These are phyloP conservation scores for Meleagris gallopavo DNA, from an alignment of 2,113 vertebrate species.

Conservation along the genomic window DNA sequence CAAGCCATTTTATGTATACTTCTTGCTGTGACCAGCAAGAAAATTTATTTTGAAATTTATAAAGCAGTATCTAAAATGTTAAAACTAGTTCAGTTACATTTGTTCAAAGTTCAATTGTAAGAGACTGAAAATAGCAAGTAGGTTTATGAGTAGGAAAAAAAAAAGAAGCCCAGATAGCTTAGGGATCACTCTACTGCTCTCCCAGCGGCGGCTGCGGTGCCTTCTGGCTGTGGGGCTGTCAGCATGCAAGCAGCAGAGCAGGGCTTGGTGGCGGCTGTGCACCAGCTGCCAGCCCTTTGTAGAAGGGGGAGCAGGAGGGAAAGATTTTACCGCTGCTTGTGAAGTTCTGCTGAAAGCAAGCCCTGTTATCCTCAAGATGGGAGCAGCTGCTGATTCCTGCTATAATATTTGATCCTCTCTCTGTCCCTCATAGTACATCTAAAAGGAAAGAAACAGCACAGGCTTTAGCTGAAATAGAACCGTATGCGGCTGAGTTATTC, in stretches of 20 bases:
- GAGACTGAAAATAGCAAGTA: background rate
- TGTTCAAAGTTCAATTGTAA: background rate
- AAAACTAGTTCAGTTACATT: background rate
- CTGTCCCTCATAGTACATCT: background rate
- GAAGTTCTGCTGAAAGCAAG: slow-evolving; percentile 11
- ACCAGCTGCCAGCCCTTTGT: background rate
- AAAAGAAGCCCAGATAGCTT: background rate
- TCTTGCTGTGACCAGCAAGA: background rate
- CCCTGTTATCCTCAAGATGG: background rate
- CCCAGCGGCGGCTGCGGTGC: background rate
- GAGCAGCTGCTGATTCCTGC: background rate
- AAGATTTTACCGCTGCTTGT: background rate
- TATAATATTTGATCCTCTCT: background rate
- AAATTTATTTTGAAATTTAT: background rate
- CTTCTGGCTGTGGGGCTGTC: background rate
- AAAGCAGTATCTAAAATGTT: background rate
- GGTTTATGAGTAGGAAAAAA: background rate
- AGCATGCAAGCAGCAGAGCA: too few relatives aligned
- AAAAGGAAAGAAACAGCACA: background rate
- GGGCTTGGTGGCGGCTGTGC: background rate
- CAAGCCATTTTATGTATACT: background rate
- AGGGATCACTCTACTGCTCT: background rate
- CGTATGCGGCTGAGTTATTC: background rate
- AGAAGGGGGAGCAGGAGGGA: background rate
- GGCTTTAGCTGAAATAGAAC: background rate